A percentile compares a stretch with the other conserved stretches of the same genome.
Evolutionary conservation across 23 tunicate species (phyloP).

Genomic region (Oikopleura albicans): DNA sequence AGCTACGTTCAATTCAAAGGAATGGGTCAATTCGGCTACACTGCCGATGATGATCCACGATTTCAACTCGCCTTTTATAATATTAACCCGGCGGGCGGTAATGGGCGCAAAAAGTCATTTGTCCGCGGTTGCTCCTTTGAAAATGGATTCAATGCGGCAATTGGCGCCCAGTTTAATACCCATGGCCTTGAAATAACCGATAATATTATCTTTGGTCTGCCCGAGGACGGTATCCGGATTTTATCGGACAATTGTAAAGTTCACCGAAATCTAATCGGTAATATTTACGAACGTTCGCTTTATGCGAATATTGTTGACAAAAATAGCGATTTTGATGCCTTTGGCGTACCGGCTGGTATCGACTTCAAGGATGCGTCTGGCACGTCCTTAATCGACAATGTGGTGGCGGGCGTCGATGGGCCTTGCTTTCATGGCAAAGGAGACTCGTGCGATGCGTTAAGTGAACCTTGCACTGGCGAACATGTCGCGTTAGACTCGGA

Average conservation of each 20-base stretch:
- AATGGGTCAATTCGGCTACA: constrained; percentile 16
- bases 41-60: not conserved
- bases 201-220: not conserved
- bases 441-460: not conserved
- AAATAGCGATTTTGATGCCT: not conserved
- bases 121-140: not conserved
- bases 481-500: not conserved
- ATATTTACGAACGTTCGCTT: not conserved
- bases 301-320: not conserved
- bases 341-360: not conserved
- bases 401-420: not conserved
- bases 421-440: constrained; percentile 7
- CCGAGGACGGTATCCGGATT: constrained; percentile 8
- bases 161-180: not conserved
- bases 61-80: constrained; percentile 4
- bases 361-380: not conserved
- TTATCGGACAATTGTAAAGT: not conserved
- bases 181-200: not conserved
- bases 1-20: constrained; percentile 4
- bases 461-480: not conserved
- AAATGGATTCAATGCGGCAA: not conserved
- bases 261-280: not conserved
- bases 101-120: not conserved
- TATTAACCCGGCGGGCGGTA: not conserved
- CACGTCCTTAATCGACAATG: not conserved